Conservation (phyloP, 2,888 invertebrate species). For the Yponomeuta evonymella region DNA sequence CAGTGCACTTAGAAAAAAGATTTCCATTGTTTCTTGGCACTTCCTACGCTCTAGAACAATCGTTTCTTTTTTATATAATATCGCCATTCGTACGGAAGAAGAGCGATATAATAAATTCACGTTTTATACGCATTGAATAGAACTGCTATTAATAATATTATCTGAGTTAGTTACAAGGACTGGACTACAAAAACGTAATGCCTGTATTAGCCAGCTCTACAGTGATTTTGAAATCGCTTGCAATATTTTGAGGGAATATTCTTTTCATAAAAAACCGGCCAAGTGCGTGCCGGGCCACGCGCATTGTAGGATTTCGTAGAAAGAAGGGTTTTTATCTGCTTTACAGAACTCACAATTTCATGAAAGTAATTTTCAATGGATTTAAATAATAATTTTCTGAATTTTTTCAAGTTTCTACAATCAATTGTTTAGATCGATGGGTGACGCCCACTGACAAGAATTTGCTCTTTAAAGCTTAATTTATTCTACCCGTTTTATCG, state of each 20-base stretch:
- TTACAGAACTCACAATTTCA: too few relatives aligned
- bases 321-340: too few relatives aligned
- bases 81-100: not conserved
- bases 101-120: not conserved
- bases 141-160: not conserved
- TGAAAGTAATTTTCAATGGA: too few relatives aligned
- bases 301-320: too few relatives aligned
- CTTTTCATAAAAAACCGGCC: not conserved
- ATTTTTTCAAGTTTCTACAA: too few relatives aligned
- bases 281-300: not conserved
- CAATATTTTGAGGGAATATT: too few relatives aligned
- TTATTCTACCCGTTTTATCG: too few relatives aligned
- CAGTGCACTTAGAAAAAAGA: not conserved
- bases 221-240: not conserved
- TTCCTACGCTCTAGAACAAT: not conserved
- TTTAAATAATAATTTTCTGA: too few relatives aligned
- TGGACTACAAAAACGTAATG: not conserved
- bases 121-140: not conserved
- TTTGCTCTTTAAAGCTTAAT: too few relatives aligned
- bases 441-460: too few relatives aligned
- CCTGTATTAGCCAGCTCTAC: not conserved
- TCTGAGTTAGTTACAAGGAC: not conserved
- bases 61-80: not conserved
- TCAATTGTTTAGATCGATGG: too few relatives aligned
- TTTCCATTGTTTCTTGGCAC: not conserved